phyloP scores from a whole-genome alignment of 2,113 vertebrate genomes.

The Pollachius pollachius region DNA sequence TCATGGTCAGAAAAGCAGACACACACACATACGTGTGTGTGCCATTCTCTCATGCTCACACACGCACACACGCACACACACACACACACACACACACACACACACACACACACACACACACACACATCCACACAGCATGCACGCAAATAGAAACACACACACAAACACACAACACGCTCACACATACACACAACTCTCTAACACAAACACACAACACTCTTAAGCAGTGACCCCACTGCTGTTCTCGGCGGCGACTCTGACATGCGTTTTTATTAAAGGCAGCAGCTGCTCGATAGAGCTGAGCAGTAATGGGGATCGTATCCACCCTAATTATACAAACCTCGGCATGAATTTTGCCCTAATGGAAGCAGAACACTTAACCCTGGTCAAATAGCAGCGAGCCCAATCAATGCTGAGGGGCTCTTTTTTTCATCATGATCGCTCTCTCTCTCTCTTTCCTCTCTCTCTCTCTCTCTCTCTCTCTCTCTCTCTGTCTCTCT shows the following conservation, averaged over 20 bases:
- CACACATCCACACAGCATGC: conserved; percentile 30
- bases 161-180: too few relatives aligned
- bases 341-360: conserved; percentile 86
- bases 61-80: neutral
- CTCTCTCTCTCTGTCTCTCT: conserved; percentile 8
- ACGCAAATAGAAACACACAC: neutral
- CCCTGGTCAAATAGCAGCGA: conserved; percentile 58
- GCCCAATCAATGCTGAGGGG: conserved; percentile 80
- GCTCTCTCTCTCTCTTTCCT: neutral
- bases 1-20: too few relatives aligned
- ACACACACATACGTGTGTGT: conserved; percentile 15
- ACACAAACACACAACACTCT: conserved; percentile 22
- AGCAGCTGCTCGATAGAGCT: conserved; percentile 93
- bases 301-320: conserved; percentile 95
- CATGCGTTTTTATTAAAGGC: conserved; percentile 92
- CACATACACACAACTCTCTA: neutral
- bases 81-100: conserved; percentile 21
- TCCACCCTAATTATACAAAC: conserved; percentile 92
- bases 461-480: neutral
- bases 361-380: conserved; percentile 83
- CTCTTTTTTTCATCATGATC: conserved; percentile 40
- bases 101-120: conserved; percentile 18
- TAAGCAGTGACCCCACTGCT: conserved; percentile 45
- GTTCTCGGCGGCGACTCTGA: conserved; percentile 58
- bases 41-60: conserved; percentile 25